These are phyloP conservation scores for Streptopelia turtur DNA, from an alignment of 2,797 vertebrate species.

Conservation along the genomic window DNA sequence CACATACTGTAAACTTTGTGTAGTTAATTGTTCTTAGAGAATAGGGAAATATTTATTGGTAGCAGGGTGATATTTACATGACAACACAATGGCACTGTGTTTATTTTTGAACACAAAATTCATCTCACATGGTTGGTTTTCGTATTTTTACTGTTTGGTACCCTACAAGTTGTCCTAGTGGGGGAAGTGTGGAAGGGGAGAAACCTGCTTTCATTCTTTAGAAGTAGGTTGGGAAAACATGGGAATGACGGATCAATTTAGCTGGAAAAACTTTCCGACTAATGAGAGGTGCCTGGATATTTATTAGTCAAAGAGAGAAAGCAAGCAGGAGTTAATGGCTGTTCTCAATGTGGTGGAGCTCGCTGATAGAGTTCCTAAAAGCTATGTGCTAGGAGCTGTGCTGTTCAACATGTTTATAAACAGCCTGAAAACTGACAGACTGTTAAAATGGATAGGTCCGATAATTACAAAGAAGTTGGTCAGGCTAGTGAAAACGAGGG, in stretches of 20 bases:
- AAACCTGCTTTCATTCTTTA: neutral
- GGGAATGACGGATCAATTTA: neutral
- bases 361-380: neutral
- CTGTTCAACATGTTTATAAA: neutral
- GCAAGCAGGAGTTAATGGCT: neutral
- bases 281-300: neutral
- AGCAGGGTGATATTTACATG: neutral
- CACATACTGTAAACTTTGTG: neutral
- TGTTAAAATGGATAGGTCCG: neutral
- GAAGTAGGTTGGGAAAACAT: neutral
- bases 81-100: neutral
- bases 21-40: constrained; percentile 36
- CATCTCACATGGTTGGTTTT: neutral
- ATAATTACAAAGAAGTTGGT: neutral
- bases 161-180: neutral
- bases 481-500: neutral
- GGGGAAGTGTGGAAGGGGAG: fast-evolving
- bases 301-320: neutral
- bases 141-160: neutral
- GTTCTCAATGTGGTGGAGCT: neutral
- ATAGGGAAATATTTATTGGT: neutral
- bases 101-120: neutral
- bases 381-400: neutral
- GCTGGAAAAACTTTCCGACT: neutral
- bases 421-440: neutral